Evolutionary conservation across 2,888 invertebrate genomes (phyloP), one percentile per base, ranked within the genome.

Genomic region (Zygothrica quintamaculata): DNA sequence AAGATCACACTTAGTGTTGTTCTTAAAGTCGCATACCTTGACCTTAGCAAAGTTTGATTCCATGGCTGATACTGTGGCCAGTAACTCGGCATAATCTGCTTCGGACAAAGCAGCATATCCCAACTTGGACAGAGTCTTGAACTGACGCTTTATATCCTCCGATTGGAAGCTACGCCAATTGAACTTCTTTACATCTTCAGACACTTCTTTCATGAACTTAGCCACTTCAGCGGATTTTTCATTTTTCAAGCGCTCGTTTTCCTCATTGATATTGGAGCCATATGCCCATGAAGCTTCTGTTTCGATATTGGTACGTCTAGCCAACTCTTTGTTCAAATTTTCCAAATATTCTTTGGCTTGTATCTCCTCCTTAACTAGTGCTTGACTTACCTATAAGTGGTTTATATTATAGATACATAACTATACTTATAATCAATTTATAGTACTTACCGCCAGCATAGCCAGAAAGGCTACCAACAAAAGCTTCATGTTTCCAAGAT

Each of bases 81-180:
- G 93, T 31, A 94, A 92, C 51, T 92, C 92, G 62, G 93, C 93
- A 80, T 93, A 93, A 76, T 94, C 93, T 11, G 94, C 93, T 75
- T 94, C 94, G 0, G 95, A 93, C 12, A 97, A 90, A 0, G 95
- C 96, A 0, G 95, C 93, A 0, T 93, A 92, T 0, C 96, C 97
- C 1, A 97, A 92, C 56, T 94, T 93, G 1, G 95, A 93, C 58
- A 95, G 92, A 64, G 94, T 93, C 82, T 94, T 93, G 88, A 97
- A 97, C 92, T 96, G 95, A 56, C 97, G 93, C 65, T 92, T 93
- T 0, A 96, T 81, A 18, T 93, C 92, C 44, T 92, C 93, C 89
- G 96, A 95, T 57, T 94, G 92, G 88, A 95, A 95, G 7, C 93
- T 92, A 57, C 93, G 92, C 96, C 96, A 97, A 37, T 94, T 93